Base-by-base conservation (phyloP, 2,888 invertebrate species). In the Chaetogeoica ovagalla region DNA sequence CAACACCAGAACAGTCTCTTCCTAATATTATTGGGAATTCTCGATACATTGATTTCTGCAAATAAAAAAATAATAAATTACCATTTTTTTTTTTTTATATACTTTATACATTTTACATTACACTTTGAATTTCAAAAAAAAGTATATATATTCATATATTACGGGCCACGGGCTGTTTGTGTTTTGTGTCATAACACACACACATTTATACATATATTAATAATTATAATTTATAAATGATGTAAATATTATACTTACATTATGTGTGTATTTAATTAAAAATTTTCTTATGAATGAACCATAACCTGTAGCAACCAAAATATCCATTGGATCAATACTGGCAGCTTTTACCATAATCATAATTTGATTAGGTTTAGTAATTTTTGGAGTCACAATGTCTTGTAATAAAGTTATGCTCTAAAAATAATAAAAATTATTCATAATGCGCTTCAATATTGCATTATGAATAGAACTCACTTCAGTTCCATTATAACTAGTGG, bases 291-390 rank as follows among this genome's bases (percentile, higher is more conserved):
- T 86, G 37, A 85, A 85, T 83, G 86, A 86, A 1, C 88, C 88
- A 83, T 91, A 90, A n/a, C 91, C 91, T 70, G 84, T 85, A 83
- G 89, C 89, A 83, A 91, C 89, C 85, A 89, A 87, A 55, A 88
- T 86, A 85, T 91, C 91, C 43, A 90, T 85, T 66, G 87, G 85
- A 83, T 90, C 89, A 30, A 91, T 86, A 4, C 90, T 89, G 15
- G 89, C 88, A 70, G 90, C 90, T 85, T 89, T 89, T 3, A 91
- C 90, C 87, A 89, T 89, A 59, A 91, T 87, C 81, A 91, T 85
- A 65, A 91, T 86, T 82, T 90, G 89, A 84, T 90, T 87, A 1
- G 89, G 87, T 62, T 86, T 86, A 83, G 88, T 87, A 65, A 89
- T 87, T 68, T 85, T 85, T 37, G 90, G 90, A 81, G 89, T 88